Base-by-base conservation (phyloP, 2,113 vertebrate species). In the Pygoscelis adeliae region DNA sequence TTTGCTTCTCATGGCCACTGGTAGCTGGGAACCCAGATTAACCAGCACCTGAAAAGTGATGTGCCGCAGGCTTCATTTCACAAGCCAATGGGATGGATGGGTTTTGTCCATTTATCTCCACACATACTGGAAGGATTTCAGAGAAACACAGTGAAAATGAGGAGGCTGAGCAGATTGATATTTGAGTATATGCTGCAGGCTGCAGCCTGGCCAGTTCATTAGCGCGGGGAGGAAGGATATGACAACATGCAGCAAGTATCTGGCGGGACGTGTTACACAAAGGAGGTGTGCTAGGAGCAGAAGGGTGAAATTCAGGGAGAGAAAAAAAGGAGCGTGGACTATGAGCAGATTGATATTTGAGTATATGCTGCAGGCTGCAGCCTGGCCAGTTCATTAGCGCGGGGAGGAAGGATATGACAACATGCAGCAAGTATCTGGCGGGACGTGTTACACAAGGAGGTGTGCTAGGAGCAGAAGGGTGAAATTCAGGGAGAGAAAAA, bases 241-340 rank as follows among this genome's bases (percentile, higher is more conserved):
- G 95, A 96, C 81, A 91, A 85, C 93, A 96, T 89, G 56, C 83
- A 87, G 89, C 73, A 96, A 96, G 29, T 62, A 97, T 97, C 91
- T 87, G 73, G 61, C 91, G 87, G 72, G 80, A 73, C 0, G 2
- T 63, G 83, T 96, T 96, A 79, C 49, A 73, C 26, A 34, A 34
- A 93, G 82, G 58, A 90, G 90, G 85, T 96, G 79, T 49, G 73
- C 46, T 87, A 40, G n/a, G 27, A 93, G 73, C 52, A 83, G 47
- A 49, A 79, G 30, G 15, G 29, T 74, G 38, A 96, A 87, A 94
- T 90, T 76, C 32, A 59, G 72, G 22, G 44, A 50, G 29, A 46
- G 52, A 50, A 65, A 70, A 80, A 72, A n/a, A 25, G 29, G 42
- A 81, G 27, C 5, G 44, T 29, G 14, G 62, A 29, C 52, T 47